Percentiles rank a stretch among this genome's conserved stretches.
Conservation (phyloP, 2,888 invertebrate genomes). For the Altica lythri region DNA sequence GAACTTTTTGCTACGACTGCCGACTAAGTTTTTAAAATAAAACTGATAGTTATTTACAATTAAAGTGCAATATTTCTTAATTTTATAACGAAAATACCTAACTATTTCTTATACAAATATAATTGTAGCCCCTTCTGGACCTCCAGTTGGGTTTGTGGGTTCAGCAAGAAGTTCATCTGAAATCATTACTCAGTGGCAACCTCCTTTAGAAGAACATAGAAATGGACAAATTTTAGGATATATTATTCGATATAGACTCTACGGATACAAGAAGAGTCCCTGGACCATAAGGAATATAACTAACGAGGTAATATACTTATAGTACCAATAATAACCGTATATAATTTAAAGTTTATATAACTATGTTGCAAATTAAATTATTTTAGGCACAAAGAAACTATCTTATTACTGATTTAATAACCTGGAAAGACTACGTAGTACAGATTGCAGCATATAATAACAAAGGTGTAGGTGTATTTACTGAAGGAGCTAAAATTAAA, state of each 20-base stretch:
- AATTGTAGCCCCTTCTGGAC: slow-evolving; percentile 87
- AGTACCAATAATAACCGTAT: too few relatives aligned
- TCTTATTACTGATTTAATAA: slow-evolving; percentile 89
- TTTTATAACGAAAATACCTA: too few relatives aligned
- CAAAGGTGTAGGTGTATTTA: slow-evolving; percentile 92
- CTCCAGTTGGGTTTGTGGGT: slow-evolving; percentile 93
- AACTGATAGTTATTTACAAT: too few relatives aligned
- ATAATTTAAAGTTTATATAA: too few relatives aligned
- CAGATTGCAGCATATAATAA: slow-evolving; percentile 97
- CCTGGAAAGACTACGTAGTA: slow-evolving; percentile 96
- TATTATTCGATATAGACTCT: slow-evolving; percentile 86
- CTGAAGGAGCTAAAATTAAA: slow-evolving; percentile 88
- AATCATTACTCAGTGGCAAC: slow-evolving; percentile 97
- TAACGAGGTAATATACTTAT: slow-evolving; percentile 65
- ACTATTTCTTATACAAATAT: too few relatives aligned
- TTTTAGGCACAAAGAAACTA: slow-evolving; percentile 80
- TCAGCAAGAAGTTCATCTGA: slow-evolving; percentile 93
- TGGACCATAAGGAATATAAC: slow-evolving; percentile 93
- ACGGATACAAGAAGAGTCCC: slow-evolving; percentile 89
- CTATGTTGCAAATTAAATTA: slow-evolving; percentile 2
- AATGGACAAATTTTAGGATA: slow-evolving; percentile 96
- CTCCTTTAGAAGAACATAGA: slow-evolving; percentile 90
- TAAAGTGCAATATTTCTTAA: too few relatives aligned
- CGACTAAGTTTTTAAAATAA: too few relatives aligned
- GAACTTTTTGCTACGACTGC: too few relatives aligned